Evolutionary conservation across 2,113 vertebrate genomes (phyloP).

Genomic region (Nothobranchius kuhntae): DNA sequence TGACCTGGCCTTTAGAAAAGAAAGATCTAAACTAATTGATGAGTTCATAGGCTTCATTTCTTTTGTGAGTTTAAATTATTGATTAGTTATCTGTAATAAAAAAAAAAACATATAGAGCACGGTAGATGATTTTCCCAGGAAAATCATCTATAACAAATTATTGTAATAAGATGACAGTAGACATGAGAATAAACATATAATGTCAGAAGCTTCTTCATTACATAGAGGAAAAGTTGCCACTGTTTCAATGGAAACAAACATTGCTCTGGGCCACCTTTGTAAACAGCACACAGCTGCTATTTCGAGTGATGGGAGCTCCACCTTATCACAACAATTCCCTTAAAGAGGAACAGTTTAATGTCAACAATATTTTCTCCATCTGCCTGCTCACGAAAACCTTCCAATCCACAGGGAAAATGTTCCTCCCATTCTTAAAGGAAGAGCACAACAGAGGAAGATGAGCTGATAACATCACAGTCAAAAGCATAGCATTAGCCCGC

Average conservation of each 20-base stretch:
- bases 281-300: slow-evolving; percentile 81
- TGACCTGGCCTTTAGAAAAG: too few species aligned
- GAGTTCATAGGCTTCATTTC: too few species aligned
- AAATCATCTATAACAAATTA: slow-evolving; percentile 34
- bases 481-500: slow-evolving; percentile 54
- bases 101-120: background rate
- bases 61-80: background rate
- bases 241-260: slow-evolving; percentile 79
- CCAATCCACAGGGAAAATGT: slow-evolving; percentile 72
- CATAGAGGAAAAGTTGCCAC: slow-evolving; percentile 71
- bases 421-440: slow-evolving; percentile 56
- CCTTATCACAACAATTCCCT: slow-evolving; percentile 83
- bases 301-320: slow-evolving; percentile 81
- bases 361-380: slow-evolving; percentile 83
- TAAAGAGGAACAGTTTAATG: slow-evolving; percentile 84
- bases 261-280: slow-evolving; percentile 78
- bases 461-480: slow-evolving; percentile 71
- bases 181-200: slow-evolving; percentile 65
- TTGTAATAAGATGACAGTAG: slow-evolving; percentile 60
- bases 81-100: background rate
- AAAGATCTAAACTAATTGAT: too few species aligned
- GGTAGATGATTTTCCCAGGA: slow-evolving; percentile 13
- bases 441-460: slow-evolving; percentile 63
- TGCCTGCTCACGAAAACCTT: slow-evolving; percentile 77
- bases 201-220: slow-evolving; percentile 74